Evolutionary conservation across 1,140 invertebrate genomes (phyloP), one percentile per base, ranked within the genome.

Genomic region (Arctopsyche grandis): DNA sequence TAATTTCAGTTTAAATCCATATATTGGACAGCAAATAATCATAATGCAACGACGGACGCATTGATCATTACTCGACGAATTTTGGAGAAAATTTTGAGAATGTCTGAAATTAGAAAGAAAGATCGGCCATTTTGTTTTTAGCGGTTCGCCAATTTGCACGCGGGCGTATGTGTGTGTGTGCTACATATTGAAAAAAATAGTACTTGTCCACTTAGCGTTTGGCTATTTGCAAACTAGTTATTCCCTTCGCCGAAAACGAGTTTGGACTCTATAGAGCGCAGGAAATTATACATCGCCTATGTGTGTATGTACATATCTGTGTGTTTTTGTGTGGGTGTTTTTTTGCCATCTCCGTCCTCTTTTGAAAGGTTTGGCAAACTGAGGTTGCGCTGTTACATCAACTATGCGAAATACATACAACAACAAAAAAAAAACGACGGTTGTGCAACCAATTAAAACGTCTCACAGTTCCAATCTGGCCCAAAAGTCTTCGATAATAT

Each of bases 221-320:
- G 22, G 63, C 63, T 21, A 46, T 71, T 71, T 71, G 69, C 69
- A 71, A 71, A 71, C 69, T 46, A 71, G 69, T 71, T 71, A 44
- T 48, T 71, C 69, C 69, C 69, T 71, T 46, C 44, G 69, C 69
- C 69, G 69, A 71, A 71, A 71, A 71, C 69, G 29, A 71, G 69
- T 71, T 71, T 71, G 69, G 69, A 24, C 69, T n/a, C 5, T 12
- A 16, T 3, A 26, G 60, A 22, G 29, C 24, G 24, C 12, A 66
- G 60, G 60, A 66, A 66, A 26, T 66, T 66, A 66, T 66, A 16
- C 12, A 21, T 26, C 21, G 19, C 5, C 22, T 12, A n/a, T 26
- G 58, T 60, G 16, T 66, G 0, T 66, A 22, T 66, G 19, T 66
- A 16, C 16, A 10, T 7, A 22, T 63, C 26, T 3, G 48, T 12